Conservation (phyloP, 2,797 vertebrate genomes). For the Macrochelys suwanniensis region DNA sequence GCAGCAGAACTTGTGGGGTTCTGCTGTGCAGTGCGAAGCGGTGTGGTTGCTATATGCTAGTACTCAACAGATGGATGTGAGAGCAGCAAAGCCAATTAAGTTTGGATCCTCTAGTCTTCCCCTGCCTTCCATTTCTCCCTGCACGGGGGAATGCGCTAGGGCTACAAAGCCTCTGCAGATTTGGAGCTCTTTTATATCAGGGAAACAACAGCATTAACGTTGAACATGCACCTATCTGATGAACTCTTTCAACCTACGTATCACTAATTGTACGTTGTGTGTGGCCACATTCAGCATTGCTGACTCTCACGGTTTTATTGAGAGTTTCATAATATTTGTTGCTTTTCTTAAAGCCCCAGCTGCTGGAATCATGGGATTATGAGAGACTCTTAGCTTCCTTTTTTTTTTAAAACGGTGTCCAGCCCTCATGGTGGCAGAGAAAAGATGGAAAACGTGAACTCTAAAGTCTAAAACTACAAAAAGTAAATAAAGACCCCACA, state of each 20-base stretch:
- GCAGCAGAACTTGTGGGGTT: not conserved
- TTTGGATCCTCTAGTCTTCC: not conserved
- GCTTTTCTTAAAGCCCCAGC: not conserved
- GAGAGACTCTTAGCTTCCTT: not conserved
- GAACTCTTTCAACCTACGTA: not conserved
- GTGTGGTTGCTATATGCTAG: not conserved
- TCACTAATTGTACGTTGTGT: not conserved
- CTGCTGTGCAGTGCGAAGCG: not conserved
- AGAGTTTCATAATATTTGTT: not conserved
- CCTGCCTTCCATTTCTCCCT: rapidly evolving
- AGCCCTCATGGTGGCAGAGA: not conserved
- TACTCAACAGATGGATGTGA: not conserved
- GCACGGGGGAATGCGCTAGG: not conserved
- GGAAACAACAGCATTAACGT: not conserved
- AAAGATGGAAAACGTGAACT: conserved; percentile 35
- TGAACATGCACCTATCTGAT: not conserved
- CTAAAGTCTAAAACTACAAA: conserved; percentile 31
- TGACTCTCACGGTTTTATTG: not conserved
- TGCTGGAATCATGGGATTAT: not conserved
- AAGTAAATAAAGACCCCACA: conserved; percentile 16
- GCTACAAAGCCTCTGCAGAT: not conserved
- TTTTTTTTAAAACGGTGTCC: not conserved
- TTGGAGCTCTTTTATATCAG: not conserved
- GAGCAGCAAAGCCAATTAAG: not conserved
- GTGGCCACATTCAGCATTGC: not conserved